Evolutionary conservation across 2,797 vertebrate species (phyloP), one percentile per base, ranked within the genome.

Genomic region (Hemitrygon akajei): DNA sequence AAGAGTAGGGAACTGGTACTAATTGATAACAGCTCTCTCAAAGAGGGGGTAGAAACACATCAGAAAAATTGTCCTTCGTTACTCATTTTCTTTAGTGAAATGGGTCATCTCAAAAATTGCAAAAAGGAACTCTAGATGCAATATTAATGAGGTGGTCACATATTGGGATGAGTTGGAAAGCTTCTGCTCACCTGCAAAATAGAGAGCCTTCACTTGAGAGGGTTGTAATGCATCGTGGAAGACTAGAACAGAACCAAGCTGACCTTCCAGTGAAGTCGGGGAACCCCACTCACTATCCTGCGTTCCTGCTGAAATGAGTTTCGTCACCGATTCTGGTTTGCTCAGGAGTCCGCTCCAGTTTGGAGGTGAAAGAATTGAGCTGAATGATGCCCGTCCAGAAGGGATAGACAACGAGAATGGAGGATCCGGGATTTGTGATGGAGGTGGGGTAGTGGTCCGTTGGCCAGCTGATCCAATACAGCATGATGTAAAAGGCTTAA

Each of bases 211-310:
- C 94, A 99, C 95, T 79, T 99, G 98, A 95, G 95, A 95, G 82
- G 97, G 96, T 84, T 98, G 98, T 76, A 99, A 96, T 1, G 97
- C 97, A 95, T 99, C 99, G 34, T 97, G 97, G 92, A 99, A 99
- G 94, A 99, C 96, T 95, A 98, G 97, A 94, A 99, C 98, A 37
- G 98, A 97, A 0, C 98, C 98, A 92, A 99, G 97, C 0, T 99
- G 98, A 63, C 99, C 99, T 95, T 99, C 98, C 94, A 99, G 95
- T 34, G 99, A 99, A 9, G 99, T 99, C 34, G 99, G 99, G 94
- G 98, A 98, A 0, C 98, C 99, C 99, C 99, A 99, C 95, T 99
- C 99, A 84, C 98, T 99, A 96, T 99, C 99, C 95, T 99, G 99
- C 30, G 99, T 99, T 86, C 99, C 98, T 0, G 99, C 98, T 0